A percentile compares a stretch with the other conserved stretches of the same genome.
Conservation (phyloP, 2,797 vertebrate genomes). For the Takifugu ocellatus region DNA sequence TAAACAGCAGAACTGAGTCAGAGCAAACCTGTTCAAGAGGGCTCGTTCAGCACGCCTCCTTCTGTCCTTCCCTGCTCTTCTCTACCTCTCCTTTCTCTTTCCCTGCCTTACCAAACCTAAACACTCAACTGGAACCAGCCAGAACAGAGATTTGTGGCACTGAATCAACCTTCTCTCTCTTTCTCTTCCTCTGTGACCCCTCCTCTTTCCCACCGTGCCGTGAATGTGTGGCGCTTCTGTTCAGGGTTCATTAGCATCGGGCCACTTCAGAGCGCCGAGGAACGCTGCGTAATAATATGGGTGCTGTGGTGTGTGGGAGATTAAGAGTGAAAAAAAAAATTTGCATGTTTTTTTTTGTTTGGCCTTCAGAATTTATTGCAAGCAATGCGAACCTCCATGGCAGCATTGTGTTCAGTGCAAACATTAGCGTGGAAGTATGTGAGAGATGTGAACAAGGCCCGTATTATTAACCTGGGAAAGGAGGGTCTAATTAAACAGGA, state of each 20-base stretch:
- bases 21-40: slow-evolving; percentile 67
- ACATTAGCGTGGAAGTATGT: no score
- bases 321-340: slow-evolving; percentile 8
- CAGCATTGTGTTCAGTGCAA: no score
- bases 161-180: slow-evolving; percentile 27
- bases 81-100: slow-evolving; percentile 7
- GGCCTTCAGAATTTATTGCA: background rate
- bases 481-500: no score
- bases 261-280: slow-evolving; percentile 59
- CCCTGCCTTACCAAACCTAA: slow-evolving; percentile 29
- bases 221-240: slow-evolving; percentile 70
- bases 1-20: slow-evolving; percentile 56
- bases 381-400: background rate
- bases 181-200: slow-evolving; percentile 42
- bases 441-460: no score
- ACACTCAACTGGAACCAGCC: slow-evolving; percentile 39
- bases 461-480: no score
- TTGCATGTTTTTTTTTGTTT: background rate
- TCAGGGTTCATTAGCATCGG: slow-evolving; percentile 62
- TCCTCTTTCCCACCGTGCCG: slow-evolving; percentile 57
- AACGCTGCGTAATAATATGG: slow-evolving; percentile 45
- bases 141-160: slow-evolving; percentile 35
- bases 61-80: slow-evolving; percentile 8
- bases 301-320: background rate
- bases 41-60: slow-evolving; percentile 31